Evolutionary conservation across 2,113 vertebrate genomes (phyloP).

Genomic region (Laticauda laticaudata): DNA sequence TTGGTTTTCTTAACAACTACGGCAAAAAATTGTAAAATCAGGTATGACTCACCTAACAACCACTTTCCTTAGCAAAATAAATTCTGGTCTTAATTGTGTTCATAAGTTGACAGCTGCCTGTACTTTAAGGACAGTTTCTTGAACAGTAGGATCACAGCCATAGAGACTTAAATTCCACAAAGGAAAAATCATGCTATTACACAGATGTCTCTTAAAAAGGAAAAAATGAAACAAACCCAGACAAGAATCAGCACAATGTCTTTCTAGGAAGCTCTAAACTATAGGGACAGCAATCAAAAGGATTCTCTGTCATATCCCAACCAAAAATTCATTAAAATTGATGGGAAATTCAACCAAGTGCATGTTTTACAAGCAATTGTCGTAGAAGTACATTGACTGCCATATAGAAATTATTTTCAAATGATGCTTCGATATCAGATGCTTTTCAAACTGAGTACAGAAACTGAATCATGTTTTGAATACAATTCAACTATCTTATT

Average conservation of each 20-base stretch:
- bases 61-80: background rate
- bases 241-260: background rate
- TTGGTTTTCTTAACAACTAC: no score
- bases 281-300: background rate
- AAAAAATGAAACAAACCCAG: background rate
- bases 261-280: background rate
- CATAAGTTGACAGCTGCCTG: background rate
- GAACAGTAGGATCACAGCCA: background rate
- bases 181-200: background rate
- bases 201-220: background rate
- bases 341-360: background rate
- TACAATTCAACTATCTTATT: background rate
- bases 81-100: background rate
- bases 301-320: background rate
- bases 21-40: no score
- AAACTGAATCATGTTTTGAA: background rate
- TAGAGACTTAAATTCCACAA: background rate
- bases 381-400: background rate
- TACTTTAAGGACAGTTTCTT: background rate
- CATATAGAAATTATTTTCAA: background rate
- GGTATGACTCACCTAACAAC: no score
- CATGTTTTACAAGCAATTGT: background rate
- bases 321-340: background rate
- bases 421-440: background rate
- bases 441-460: background rate